These are phyloP conservation scores for Dendrolimus houi DNA, from an alignment of 2,888 invertebrate genomes.

Conservation along the genomic window DNA sequence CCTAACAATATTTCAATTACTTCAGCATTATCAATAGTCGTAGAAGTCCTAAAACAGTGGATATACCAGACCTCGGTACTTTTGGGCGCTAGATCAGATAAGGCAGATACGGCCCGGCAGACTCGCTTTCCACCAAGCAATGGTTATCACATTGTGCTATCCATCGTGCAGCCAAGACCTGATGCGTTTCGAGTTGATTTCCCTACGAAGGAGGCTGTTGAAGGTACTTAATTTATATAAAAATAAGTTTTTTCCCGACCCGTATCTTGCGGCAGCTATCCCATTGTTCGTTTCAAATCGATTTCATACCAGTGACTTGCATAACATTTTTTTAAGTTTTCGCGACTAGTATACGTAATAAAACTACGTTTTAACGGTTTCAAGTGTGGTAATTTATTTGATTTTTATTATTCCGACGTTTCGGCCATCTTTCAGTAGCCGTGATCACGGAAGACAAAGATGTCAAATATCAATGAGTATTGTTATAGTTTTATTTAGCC, in stretches of 20 bases:
- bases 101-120: constrained; percentile 44
- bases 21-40: constrained; percentile 65
- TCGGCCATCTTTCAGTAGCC: too few relatives aligned
- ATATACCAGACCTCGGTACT: constrained; percentile 68
- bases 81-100: constrained; percentile 44
- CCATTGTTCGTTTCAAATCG: too few relatives aligned
- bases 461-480: too few relatives aligned
- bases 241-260: not conserved
- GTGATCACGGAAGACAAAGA: too few relatives aligned
- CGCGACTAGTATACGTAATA: too few relatives aligned
- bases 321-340: too few relatives aligned
- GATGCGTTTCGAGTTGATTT: constrained; percentile 80
- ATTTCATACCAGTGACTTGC: too few relatives aligned
- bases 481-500: too few relatives aligned
- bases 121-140: constrained; percentile 48
- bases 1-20: not conserved
- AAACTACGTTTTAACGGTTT: too few relatives aligned
- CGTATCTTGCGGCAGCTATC: too few relatives aligned
- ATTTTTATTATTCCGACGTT: too few relatives aligned
- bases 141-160: constrained; percentile 80
- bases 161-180: constrained; percentile 89
- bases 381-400: too few relatives aligned
- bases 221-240: constrained; percentile 55
- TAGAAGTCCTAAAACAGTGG: constrained; percentile 69
- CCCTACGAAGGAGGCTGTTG: constrained; percentile 81